Percentiles rank a stretch among this genome's conserved stretches.
Conservation (phyloP, 1,140 invertebrate species). For the Himalopsyche phryganea region DNA sequence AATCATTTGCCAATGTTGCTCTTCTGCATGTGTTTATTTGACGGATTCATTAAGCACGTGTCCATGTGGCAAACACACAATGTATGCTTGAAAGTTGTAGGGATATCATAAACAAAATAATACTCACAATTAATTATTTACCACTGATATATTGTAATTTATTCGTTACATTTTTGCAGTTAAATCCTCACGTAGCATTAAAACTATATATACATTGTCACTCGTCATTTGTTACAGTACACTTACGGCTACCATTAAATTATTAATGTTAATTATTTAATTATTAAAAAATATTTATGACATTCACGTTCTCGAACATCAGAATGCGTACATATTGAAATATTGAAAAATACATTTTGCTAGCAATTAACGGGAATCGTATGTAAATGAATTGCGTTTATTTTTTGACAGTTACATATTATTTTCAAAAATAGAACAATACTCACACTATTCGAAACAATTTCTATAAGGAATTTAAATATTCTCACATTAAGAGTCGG, state of each 20-base stretch:
- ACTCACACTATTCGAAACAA: too few relatives aligned
- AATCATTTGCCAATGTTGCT: too few relatives aligned
- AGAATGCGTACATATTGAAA: too few relatives aligned
- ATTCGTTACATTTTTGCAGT: constrained; percentile 35
- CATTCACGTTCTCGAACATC: constrained; percentile 18
- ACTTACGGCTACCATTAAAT: constrained; percentile 29
- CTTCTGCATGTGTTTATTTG: too few relatives aligned
- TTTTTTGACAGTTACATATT: too few relatives aligned
- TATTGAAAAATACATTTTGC: neutral
- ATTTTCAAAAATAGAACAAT: too few relatives aligned
- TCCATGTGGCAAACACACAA: too few relatives aligned
- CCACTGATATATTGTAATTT: constrained; percentile 36
- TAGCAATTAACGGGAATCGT: neutral
- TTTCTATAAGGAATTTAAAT: too few relatives aligned
- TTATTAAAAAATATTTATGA: constrained; percentile 30
- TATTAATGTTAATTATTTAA: constrained; percentile 22
- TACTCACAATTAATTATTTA: constrained; percentile 16
- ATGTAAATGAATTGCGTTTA: too few relatives aligned
- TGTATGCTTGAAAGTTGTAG: too few relatives aligned
- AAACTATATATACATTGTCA: constrained; percentile 33
- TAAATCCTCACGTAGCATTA: constrained; percentile 28
- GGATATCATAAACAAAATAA: constrained; percentile 9
- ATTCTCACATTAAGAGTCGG: too few relatives aligned
- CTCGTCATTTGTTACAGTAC: constrained; percentile 27
- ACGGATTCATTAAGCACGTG: too few relatives aligned